phyloP scores from a whole-genome alignment of 1,140 invertebrate species.

The Mylabris phalerata region DNA sequence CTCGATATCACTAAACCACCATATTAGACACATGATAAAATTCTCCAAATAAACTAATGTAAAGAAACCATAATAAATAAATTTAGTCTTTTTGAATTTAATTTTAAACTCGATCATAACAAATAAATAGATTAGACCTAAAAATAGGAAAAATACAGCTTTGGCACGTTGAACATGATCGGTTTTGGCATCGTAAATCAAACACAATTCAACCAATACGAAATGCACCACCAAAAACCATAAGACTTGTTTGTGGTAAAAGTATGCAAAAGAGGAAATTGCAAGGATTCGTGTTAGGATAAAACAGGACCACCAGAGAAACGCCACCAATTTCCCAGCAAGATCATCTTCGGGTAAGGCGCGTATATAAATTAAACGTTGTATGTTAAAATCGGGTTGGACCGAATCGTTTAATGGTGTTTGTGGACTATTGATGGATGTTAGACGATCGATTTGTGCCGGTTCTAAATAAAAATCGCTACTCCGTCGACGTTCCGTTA shows the following conservation, averaged over 20 bases:
- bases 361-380: slow-evolving; percentile 22
- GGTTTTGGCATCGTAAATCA: slow-evolving; percentile 37
- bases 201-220: slow-evolving; percentile 26
- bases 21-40: slow-evolving; percentile 53
- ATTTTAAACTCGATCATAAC: slow-evolving; percentile 69
- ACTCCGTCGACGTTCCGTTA: slow-evolving; percentile 26
- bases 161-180: slow-evolving; percentile 31
- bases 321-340: slow-evolving; percentile 55
- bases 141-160: slow-evolving; percentile 52
- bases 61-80: slow-evolving; percentile 59
- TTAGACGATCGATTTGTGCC: not conserved
- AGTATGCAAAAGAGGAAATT: slow-evolving; percentile 61
- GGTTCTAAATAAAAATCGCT: slow-evolving; percentile 35
- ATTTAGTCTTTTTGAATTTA: slow-evolving; percentile 60
- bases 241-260: slow-evolving; percentile 49
- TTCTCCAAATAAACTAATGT: slow-evolving; percentile 58
- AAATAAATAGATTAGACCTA: slow-evolving; percentile 64
- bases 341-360: slow-evolving; percentile 54
- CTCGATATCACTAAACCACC: slow-evolving; percentile 51
- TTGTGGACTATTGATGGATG: not conserved
- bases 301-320: slow-evolving; percentile 65
- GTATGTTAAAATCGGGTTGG: slow-evolving; percentile 26
- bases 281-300: slow-evolving; percentile 59
- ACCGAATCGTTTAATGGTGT: not conserved
- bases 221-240: slow-evolving; percentile 31